Base-by-base conservation (phyloP, 2,797 vertebrate species). In the Phoebastria nigripes region DNA sequence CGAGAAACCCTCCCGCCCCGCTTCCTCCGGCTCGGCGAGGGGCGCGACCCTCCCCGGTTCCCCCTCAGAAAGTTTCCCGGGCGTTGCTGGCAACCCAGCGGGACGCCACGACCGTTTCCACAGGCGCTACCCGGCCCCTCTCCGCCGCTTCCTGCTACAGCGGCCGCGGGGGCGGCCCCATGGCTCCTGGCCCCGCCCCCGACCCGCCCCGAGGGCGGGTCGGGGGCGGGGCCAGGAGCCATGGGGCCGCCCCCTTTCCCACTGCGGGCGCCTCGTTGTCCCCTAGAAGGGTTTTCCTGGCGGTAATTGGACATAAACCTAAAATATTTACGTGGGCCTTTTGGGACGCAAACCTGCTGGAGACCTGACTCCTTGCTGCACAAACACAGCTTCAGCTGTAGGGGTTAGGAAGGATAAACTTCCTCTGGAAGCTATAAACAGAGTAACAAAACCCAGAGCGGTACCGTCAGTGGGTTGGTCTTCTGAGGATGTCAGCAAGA, bases 41-140 rank as follows among this genome's bases (percentile, higher is more conserved):
- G 46, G 17, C 31, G 6, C 42, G 12, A 24, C 22, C 16, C 24
- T 35, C 11, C 33, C 8, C 15, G 65, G 7, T 2, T 42, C 6
- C 29, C 72, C 26, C n/a, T 35, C 65, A 46, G 22, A 41, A 73
- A 77, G 41, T 31, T 69, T 29, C 70, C 88, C 35, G 29, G 51
- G 46, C 11, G 56, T 3, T 16, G 10, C 66, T 51, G 5, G 12
- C 9, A 37, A 11, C 9, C 28, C 31, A 14, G 35, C 9, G 8
- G 6, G 14, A 35, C 82, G 1, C 59, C 1, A 21, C 62, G 11
- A 7, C 1, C 55, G 28, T 3, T 16, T 0, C 51, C 46, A 6
- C 17, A 9, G 4, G 2, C 52, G 15, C 79, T 55, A 10, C 80
- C 80, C 55, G 1, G 29, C 46, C n/a, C 39, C 66, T 7, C 71